These are phyloP conservation scores for Parotocinclus haroldoi DNA, from an alignment of 2,797 vertebrate species.

Conservation along the genomic window DNA sequence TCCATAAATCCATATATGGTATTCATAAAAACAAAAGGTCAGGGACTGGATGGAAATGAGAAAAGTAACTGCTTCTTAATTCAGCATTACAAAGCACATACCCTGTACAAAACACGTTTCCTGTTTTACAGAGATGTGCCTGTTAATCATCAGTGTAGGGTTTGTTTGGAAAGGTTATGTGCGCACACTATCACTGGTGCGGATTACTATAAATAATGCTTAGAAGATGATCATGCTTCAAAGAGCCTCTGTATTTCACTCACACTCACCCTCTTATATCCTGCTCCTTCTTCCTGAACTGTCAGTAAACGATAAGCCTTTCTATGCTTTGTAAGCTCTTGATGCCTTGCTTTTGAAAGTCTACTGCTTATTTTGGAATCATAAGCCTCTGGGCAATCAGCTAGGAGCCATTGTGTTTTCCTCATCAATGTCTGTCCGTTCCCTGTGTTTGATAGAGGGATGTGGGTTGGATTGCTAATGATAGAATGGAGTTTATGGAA, in stretches of 20 bases:
- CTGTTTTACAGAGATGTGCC: background rate
- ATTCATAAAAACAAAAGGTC: background rate
- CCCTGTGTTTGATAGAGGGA: constrained; percentile 14
- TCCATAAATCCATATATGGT: constrained; percentile 33
- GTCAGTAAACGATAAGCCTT: constrained; percentile 18
- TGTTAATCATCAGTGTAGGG: constrained; percentile 4
- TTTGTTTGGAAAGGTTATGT: constrained; percentile 12
- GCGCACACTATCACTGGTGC: constrained; percentile 11
- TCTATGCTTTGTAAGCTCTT: constrained; percentile 18
- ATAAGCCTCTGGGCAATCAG: constrained; percentile 13
- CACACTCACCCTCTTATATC: background rate
- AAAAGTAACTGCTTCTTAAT: background rate
- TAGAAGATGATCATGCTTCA: constrained; percentile 7
- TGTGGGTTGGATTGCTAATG: constrained; percentile 36
- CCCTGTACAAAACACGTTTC: no score
- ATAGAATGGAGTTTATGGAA: background rate
- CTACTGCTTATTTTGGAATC: constrained; percentile 4
- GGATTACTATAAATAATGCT: constrained; percentile 4
- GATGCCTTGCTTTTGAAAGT: constrained; percentile 11
- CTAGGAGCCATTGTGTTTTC: constrained; percentile 14
- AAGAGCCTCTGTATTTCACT: constrained; percentile 8
- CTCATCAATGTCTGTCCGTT: constrained; percentile 1
- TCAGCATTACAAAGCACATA: constrained; percentile 1
- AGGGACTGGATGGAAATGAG: constrained; percentile 1
- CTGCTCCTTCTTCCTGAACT: constrained; percentile 15